Conservation (phyloP, 92 coral and sea anemone species). For the Heteractis magnifica region DNA sequence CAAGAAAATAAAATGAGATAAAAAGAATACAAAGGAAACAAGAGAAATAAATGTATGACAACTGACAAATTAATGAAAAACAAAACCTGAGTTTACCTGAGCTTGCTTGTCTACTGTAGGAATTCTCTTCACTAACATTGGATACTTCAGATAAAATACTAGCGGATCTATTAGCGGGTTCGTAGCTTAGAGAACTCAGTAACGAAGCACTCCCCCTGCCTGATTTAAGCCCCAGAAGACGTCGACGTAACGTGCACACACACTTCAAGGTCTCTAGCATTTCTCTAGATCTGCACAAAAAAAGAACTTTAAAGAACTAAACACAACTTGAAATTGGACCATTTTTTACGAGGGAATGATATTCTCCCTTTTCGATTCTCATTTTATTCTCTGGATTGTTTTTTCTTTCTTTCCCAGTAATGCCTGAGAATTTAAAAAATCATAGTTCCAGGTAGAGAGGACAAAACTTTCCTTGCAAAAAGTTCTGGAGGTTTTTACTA, state of each 20-base stretch:
- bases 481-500: too few species aligned
- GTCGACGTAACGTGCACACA: conserved; percentile 63
- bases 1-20: too few species aligned
- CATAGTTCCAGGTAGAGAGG: too few species aligned
- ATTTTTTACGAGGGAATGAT: neutral
- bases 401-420: too few species aligned
- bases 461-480: too few species aligned
- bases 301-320: neutral
- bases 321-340: neutral
- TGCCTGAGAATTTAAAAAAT: too few species aligned
- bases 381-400: too few species aligned
- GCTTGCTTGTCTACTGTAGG: conserved; percentile 27
- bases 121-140: conserved; percentile 29
- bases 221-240: conserved; percentile 52
- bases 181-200: conserved; percentile 25
- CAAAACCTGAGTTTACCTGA: conserved; percentile 16
- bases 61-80: too few species aligned
- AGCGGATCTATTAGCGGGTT: conserved; percentile 6
- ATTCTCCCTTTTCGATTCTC: neutral
- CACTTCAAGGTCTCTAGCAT: conserved; percentile 62
- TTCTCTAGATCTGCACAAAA: conserved; percentile 61
- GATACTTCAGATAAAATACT: conserved; percentile 47
- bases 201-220: conserved; percentile 39
- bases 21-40: neutral
- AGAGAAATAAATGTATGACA: neutral